Conservation (phyloP, 92 coral and sea anemone species). For the Phenganax stokvisi region DNA sequence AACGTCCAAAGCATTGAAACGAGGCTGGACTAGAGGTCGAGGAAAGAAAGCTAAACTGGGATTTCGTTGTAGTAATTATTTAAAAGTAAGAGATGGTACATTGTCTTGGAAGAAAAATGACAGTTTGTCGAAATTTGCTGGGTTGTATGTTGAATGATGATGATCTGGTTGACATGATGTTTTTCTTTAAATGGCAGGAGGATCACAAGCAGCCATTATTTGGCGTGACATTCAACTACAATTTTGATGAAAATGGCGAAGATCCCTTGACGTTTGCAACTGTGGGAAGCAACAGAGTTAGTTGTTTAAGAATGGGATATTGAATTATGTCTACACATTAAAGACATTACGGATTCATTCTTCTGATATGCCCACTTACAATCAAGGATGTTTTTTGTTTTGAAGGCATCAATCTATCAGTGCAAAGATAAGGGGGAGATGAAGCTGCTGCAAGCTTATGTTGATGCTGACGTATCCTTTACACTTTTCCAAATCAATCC, state of each 20-base stretch:
- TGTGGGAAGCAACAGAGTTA: conserved; percentile 97
- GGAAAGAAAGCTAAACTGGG: conserved; percentile 66
- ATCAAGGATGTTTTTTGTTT: not conserved
- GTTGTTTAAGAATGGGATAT: not conserved
- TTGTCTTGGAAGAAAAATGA: not conserved
- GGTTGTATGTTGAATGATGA: not conserved
- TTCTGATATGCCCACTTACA: not conserved
- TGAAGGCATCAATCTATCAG: conserved; percentile 87
- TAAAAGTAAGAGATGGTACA: conserved; percentile 58
- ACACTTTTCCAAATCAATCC: too few species aligned
- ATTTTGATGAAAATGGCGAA: conserved; percentile 73
- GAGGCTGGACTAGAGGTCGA: conserved; percentile 59
- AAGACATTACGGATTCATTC: not conserved
- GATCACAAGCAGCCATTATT: conserved; percentile 97
- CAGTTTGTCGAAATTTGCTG: not conserved
- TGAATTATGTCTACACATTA: not conserved
- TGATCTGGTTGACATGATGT: not conserved
- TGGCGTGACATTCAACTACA: conserved; percentile 85
- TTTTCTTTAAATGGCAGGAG: conserved; percentile 51
- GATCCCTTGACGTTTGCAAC: conserved; percentile 90
- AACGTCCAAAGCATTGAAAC: conserved; percentile 59
- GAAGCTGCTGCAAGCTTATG: conserved; percentile 86
- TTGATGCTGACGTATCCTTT: conserved; percentile 96
- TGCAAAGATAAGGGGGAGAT: conserved; percentile 94
- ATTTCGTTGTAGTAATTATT: conserved; percentile 78